These are phyloP conservation scores for Octonoba sinensis DNA, from an alignment of 2,888 invertebrate species.

Conservation along the genomic window DNA sequence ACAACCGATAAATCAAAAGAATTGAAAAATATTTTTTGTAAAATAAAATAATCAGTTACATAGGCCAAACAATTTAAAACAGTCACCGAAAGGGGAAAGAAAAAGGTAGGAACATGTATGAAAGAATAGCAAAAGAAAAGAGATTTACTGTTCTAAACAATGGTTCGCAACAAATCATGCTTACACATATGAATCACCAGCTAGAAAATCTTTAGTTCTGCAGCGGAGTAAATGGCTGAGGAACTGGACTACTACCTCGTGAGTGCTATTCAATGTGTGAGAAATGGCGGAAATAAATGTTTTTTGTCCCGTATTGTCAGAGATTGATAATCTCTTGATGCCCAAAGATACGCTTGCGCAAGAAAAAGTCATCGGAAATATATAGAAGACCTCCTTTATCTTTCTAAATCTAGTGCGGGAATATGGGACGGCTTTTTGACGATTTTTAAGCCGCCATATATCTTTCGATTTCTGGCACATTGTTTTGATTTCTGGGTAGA, in stretches of 20 bases:
- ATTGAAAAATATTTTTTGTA: too few relatives aligned
- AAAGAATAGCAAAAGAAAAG: too few relatives aligned
- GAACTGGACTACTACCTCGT: slow-evolving; percentile 4
- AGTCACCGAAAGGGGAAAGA: too few relatives aligned
- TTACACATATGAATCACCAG: slow-evolving; percentile 35
- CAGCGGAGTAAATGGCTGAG: slow-evolving; percentile 33
- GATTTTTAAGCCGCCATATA: slow-evolving; percentile 61
- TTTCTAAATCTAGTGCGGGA: slow-evolving; percentile 28
- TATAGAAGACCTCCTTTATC: slow-evolving; percentile 27
- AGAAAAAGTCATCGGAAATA: slow-evolving; percentile 34
- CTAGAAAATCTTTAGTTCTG: slow-evolving; percentile 16
- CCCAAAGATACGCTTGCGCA: slow-evolving; percentile 33
- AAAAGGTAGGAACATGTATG: too few relatives aligned
- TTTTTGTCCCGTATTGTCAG: slow-evolving; percentile 42
- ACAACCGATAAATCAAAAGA: too few relatives aligned
- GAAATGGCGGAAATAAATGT: slow-evolving; percentile 36
- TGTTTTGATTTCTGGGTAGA: slow-evolving; percentile 58
- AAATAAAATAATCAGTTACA: too few relatives aligned
- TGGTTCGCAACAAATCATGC: slow-evolving; percentile 9
- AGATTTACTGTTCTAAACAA: too few relatives aligned
- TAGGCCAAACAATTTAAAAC: too few relatives aligned
- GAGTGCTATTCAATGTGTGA: slow-evolving; percentile 54
- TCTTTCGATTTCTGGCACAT: slow-evolving; percentile 51
- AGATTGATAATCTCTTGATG: slow-evolving; percentile 60
- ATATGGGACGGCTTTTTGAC: slow-evolving; percentile 45